Base-by-base conservation (phyloP, 2,797 vertebrate species). In the Miichthys miiuy region DNA sequence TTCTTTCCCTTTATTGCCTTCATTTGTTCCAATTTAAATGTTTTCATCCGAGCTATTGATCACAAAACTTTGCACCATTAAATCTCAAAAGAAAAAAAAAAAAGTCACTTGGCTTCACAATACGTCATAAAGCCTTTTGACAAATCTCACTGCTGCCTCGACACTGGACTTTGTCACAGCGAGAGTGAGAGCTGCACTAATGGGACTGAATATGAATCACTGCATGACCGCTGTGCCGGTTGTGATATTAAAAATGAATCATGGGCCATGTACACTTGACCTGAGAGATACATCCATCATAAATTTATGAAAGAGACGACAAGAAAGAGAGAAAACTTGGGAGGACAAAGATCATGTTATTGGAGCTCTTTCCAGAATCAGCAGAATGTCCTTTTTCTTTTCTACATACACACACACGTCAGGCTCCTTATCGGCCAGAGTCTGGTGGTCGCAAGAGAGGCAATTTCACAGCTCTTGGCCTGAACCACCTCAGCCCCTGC, bases 391-490 rank as follows among this genome's bases (percentile, higher is more conserved):
- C 30, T 23, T 77, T 68, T 60, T 42, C 48, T 72, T 46, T 71
- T 41, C 54, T 17, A 47, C 42, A 77, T 12, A 47, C 6, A 75
- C 41, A 67, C 64, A 69, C 74, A 65, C 78, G 77, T 38, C 51
- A 78, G 42, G 68, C 71, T 80, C 61, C 21, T 23, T 54, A 27
- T 75, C 27, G 46, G 61, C 44, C 20, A 25, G 46, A 81, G 80
- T 67, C 67, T 72, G 79, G 80, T 67, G 67, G 86, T 82, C 56
- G 38, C 81, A 81, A 46, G 48, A 92, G 88, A 94, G 83, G 85
- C 93, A 93, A 95, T 95, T 95, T 95, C 92, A 95, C 92, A 94
- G 92, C 84, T 73, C 75, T 89, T 90, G 90, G 85, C 88, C 88
- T 70, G 58, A 86, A 88, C 79, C 79, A 90, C 85, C 67, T 69